These are phyloP conservation scores for Oreortyx pictus DNA, from an alignment of 2,797 vertebrate species.

Conservation along the genomic window DNA sequence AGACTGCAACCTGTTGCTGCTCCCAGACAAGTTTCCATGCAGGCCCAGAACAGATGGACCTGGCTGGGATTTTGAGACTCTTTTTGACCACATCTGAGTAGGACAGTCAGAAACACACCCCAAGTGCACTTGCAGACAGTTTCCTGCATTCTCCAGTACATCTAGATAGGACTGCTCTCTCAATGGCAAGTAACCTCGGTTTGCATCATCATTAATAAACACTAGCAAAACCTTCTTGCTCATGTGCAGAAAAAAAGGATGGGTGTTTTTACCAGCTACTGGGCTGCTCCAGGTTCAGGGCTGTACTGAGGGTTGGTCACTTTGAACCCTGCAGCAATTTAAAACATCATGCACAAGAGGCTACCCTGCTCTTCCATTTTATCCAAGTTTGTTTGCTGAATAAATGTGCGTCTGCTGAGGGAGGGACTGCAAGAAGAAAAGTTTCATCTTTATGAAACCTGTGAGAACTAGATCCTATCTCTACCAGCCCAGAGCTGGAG, in stretches of 20 bases:
- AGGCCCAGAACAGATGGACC: background rate
- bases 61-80: background rate
- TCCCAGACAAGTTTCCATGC: background rate
- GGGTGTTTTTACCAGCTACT: background rate
- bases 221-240: background rate
- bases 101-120: background rate
- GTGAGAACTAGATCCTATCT: background rate
- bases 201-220: accelerated
- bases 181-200: background rate
- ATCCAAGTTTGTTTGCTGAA: background rate
- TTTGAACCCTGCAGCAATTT: background rate
- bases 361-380: background rate
- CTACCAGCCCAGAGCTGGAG: background rate
- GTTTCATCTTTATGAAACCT: background rate
- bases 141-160: accelerated
- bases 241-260: background rate
- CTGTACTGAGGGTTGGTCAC: background rate
- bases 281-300: background rate
- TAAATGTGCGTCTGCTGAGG: background rate
- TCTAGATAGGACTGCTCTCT: background rate
- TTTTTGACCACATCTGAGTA: background rate
- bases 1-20: background rate
- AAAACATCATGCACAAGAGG: accelerated
- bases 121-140: background rate
- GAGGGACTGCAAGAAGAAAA: background rate